Evolutionary conservation across 30 jellyfish, hydroid and myxozoan species (phyloP).

Genomic region (Chrysaora quinquecirrha): DNA sequence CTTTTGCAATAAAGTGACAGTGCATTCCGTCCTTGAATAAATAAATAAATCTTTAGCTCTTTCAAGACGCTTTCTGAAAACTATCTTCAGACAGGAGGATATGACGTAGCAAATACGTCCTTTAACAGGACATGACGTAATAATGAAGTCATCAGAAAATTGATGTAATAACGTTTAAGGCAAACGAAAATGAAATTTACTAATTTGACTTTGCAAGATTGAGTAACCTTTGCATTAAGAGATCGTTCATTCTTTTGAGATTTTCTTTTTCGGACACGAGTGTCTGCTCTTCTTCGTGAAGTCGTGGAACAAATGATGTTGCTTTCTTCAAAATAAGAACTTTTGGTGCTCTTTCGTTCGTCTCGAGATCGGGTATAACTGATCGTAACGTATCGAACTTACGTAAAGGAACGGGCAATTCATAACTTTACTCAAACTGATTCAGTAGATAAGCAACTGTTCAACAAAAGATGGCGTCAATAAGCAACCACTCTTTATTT

Average conservation of each 20-base stretch:
- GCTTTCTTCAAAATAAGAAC: slow-evolving; percentile 85
- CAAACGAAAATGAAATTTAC: no score
- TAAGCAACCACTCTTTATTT: no score
- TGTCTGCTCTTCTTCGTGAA: slow-evolving; percentile 53
- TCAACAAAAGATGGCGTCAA: no score
- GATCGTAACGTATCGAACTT: slow-evolving; percentile 86
- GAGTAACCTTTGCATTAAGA: slow-evolving; percentile 53
- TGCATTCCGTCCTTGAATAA: no score
- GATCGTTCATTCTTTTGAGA: slow-evolving; percentile 40
- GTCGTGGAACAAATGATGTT: slow-evolving; percentile 60
- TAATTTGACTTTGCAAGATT: slow-evolving; percentile 37
- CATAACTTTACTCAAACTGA: no score
- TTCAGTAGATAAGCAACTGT: no score
- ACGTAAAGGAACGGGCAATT: no score
- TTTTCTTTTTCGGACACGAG: slow-evolving; percentile 62
- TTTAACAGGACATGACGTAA: neutral
- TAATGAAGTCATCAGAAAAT: neutral
- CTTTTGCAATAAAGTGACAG: no score
- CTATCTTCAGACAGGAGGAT: no score
- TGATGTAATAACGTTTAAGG: neutral
- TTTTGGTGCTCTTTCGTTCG: slow-evolving; percentile 83
- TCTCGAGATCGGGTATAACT: slow-evolving; percentile 77
- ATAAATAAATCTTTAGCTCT: no score
- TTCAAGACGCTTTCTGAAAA: no score
- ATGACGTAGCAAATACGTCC: no score